phyloP scores from a whole-genome alignment of 2,113 vertebrate genomes.

The Phrynosoma blainvillii region DNA sequence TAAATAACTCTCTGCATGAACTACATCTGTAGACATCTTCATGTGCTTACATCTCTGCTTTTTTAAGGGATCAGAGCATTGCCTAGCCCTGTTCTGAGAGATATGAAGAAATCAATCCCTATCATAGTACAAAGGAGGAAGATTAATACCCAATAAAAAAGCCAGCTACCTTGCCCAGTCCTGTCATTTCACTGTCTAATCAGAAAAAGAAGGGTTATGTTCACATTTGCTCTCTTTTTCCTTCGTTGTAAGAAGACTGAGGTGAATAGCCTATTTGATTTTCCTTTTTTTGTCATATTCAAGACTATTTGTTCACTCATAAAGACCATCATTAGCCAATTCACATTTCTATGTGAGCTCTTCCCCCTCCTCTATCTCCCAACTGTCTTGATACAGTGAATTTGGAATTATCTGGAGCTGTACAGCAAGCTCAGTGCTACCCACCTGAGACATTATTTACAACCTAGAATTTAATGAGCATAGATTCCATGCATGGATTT shows the following conservation, averaged over 20 bases:
- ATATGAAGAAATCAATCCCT: not conserved
- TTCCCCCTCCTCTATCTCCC: not conserved
- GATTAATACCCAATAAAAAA: not conserved
- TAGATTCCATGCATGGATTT: not conserved
- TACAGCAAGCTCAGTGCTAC: not conserved
- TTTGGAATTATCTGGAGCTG: not conserved
- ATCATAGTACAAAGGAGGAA: not conserved
- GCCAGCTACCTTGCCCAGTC: not conserved
- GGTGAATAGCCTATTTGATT: accelerated
- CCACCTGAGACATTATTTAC: constrained; percentile 17
- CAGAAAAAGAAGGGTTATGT: not conserved
- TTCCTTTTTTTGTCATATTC: not conserved
- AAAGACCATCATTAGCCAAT: not conserved
- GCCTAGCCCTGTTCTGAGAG: not conserved
- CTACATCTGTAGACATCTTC: not conserved
- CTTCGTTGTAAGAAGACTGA: not conserved
- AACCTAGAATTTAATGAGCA: not conserved
- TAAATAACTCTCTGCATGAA: not conserved
- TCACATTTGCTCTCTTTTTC: not conserved
- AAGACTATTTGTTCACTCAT: accelerated
- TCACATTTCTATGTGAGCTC: accelerated
- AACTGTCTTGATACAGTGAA: not conserved
- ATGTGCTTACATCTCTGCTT: not conserved
- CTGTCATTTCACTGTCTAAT: not conserved
- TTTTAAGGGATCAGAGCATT: not conserved